A percentile compares a stretch with the other conserved stretches of the same genome.
phyloP scores from a whole-genome alignment of 2,797 vertebrate species.

The Todus mexicanus region DNA sequence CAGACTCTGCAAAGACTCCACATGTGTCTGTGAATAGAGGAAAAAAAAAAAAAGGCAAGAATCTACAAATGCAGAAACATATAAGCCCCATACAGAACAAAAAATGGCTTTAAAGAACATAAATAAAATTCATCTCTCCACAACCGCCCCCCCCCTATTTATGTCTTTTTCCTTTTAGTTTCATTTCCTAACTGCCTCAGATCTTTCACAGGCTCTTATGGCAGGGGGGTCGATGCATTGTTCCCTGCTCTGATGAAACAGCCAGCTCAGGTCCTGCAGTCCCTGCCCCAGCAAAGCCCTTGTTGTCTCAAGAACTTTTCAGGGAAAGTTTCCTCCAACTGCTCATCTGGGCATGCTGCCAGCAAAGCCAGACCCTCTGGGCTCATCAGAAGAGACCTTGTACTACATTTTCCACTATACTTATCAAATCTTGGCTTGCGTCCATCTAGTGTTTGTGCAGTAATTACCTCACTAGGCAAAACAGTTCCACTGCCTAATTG shows the following conservation, averaged over 20 bases:
- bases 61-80: neutral
- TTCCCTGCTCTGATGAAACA: neutral
- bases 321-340: neutral
- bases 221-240: neutral
- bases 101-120: neutral
- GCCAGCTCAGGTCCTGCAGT: neutral
- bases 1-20: neutral
- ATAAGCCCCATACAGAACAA: neutral
- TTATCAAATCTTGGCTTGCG: slow-evolving; percentile 58
- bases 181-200: neutral
- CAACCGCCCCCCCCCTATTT: too few relatives aligned
- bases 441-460: slow-evolving; percentile 56
- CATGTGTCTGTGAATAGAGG: neutral
- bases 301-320: neutral
- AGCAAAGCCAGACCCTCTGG: slow-evolving; percentile 34
- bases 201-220: neutral
- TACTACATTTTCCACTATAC: slow-evolving; percentile 59
- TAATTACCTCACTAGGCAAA: slow-evolving; percentile 66
- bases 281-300: neutral
- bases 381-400: slow-evolving; percentile 56
- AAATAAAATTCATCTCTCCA: neutral
- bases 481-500: slow-evolving; percentile 62
- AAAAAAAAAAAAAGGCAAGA: neutral
- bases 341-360: neutral
- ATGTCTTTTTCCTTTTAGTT: neutral